These are phyloP conservation scores for Teleiodes luculella DNA, from an alignment of 2,888 invertebrate genomes.

Conservation along the genomic window DNA sequence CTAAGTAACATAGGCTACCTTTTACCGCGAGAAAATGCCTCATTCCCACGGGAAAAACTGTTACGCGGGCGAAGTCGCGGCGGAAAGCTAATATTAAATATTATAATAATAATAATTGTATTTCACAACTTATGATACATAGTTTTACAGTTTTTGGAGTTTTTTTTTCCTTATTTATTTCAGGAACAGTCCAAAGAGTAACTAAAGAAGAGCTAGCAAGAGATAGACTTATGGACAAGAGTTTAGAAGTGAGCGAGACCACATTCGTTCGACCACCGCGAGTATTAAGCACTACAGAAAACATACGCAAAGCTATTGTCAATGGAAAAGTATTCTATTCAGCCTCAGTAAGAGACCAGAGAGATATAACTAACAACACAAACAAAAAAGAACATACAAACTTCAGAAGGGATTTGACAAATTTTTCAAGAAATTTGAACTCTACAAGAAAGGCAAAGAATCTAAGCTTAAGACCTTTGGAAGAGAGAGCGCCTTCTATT, in stretches of 20 bases:
- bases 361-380: conserved; percentile 40
- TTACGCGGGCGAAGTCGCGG: no score
- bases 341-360: conserved; percentile 63
- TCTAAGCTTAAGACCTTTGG: conserved; percentile 34
- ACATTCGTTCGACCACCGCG: conserved; percentile 65
- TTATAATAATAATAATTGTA: no score
- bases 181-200: conserved; percentile 52
- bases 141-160: no score
- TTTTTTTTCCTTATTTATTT: no score
- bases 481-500: conserved; percentile 46
- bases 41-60: no score
- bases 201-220: conserved; percentile 66
- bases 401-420: not conserved
- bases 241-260: conserved; percentile 70
- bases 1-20: no score
- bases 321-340: conserved; percentile 74
- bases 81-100: no score
- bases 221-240: conserved; percentile 53
- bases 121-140: no score
- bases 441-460: conserved; percentile 32
- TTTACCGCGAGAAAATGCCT: no score
- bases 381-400: conserved; percentile 30
- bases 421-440: not conserved
- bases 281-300: conserved; percentile 61
- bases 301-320: conserved; percentile 63